A percentile compares a stretch with the other conserved stretches of the same genome.
Conservation (phyloP, 2,113 vertebrate genomes). For the Axis porcinus region DNA sequence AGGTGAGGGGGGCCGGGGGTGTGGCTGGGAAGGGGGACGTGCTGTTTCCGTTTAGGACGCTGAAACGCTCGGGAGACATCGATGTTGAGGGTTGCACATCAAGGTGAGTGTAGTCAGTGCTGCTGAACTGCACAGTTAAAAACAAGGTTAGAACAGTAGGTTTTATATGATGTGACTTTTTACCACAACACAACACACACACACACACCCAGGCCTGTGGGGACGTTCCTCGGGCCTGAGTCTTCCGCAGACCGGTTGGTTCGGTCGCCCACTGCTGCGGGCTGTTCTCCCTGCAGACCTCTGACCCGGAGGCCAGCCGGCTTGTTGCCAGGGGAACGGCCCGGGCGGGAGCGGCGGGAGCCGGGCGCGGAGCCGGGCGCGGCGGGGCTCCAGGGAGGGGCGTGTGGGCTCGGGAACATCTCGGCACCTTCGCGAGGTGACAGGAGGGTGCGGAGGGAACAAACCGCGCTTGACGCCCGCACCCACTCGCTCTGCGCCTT, state of each 20-base stretch:
- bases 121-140: neutral
- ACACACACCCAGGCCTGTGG: neutral
- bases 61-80: accelerated
- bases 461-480: accelerated
- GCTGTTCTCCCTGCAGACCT: neutral
- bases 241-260: neutral
- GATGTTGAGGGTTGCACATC: accelerated
- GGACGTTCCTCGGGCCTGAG: neutral
- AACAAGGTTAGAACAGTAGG: neutral
- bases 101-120: neutral
- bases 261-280: neutral
- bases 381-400: neutral
- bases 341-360: neutral
- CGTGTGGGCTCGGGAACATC: neutral
- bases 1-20: accelerated
- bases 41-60: neutral
- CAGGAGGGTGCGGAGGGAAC: neutral
- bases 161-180: neutral
- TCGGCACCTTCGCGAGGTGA: neutral
- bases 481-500: accelerated
- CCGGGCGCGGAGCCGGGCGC: accelerated
- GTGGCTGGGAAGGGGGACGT: neutral
- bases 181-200: neutral
- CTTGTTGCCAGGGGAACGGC: neutral
- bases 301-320: neutral